Evolutionary conservation across 2,797 vertebrate species (phyloP), one percentile per base, ranked within the genome.

Genomic region (Taenioides sp.): DNA sequence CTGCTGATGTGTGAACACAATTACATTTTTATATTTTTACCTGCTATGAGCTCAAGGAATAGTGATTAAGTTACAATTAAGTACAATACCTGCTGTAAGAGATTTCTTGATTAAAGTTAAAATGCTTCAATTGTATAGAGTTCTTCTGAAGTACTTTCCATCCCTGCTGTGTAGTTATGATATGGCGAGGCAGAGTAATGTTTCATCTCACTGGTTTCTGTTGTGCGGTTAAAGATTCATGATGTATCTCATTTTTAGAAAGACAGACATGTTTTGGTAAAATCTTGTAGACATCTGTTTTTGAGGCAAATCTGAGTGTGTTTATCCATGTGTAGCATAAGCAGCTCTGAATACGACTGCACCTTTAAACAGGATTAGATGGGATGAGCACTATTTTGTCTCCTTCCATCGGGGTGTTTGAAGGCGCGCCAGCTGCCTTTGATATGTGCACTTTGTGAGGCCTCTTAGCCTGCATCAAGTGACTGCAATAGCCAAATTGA

Each of bases 401-500:
- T 72, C 60, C 69, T 40, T 67, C 69, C 49, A 70, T 76, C 76
- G 65, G 79, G 17, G 27, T 47, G 72, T 81, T 73, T 86, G 81
- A 88, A 74, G 81, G 78, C 4, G 20, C 70, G 86, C 78, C 79
- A 71, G 79, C 75, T 67, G 76, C 80, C 79, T 88, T 87, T 87
- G 78, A 86, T 82, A 81, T 81, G 73, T 84, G 80, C 85, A 75
- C 85, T 78, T 86, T 83, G 71, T 64, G 78, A 77, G 78, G 70
- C 80, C 79, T 71, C 83, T 74, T 78, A 69, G 79, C 67, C 76
- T 47, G 62, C 77, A 65, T 85, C 80, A 84, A 84, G 82, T 74
- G 80, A 81, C 85, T 84, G 71, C 76, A 80, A 79, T 57, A 61
- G 80, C 71, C 76, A 84, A 84, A 91, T 89, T 74, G 88, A 90